phyloP scores from a whole-genome alignment of 2,888 invertebrate genomes.

The Tridacna crocea region DNA sequence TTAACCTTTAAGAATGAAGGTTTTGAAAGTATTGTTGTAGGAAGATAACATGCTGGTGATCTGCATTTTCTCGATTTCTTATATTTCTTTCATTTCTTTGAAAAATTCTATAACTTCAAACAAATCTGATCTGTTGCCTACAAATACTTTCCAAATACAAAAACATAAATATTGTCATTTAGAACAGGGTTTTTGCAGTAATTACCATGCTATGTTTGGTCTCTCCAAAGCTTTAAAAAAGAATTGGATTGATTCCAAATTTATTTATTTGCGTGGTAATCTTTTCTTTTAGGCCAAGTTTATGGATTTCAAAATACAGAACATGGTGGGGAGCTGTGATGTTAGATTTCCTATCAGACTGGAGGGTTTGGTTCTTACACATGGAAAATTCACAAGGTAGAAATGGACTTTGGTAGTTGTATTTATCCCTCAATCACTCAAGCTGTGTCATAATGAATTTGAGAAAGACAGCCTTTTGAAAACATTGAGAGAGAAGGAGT shows the following conservation, averaged over 20 bases:
- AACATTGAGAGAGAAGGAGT: no score
- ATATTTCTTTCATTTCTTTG: no score
- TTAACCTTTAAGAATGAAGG: no score
- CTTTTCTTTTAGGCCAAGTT: constrained; percentile 90
- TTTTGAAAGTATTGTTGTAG: neutral
- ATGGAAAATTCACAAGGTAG: constrained; percentile 90
- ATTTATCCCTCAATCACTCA: neutral
- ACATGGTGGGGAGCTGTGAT: constrained; percentile 94
- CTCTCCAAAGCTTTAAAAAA: no score
- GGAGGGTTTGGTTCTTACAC: constrained; percentile 92
- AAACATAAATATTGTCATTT: no score
- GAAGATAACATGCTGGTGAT: neutral
- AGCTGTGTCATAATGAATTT: neutral
- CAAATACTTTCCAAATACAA: no score
- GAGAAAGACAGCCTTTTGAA: no score
- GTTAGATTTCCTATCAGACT: constrained; percentile 93
- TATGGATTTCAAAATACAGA: constrained; percentile 92
- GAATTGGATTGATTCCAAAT: no score
- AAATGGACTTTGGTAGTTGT: neutral
- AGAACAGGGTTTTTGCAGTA: no score
- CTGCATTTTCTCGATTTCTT: neutral
- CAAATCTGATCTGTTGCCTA: neutral
- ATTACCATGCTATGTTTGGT: no score
- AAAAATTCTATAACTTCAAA: no score
- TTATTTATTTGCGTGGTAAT: no score